Evolutionary conservation across 2,888 invertebrate species (phyloP).

Genomic region (Odontomyia ornata): DNA sequence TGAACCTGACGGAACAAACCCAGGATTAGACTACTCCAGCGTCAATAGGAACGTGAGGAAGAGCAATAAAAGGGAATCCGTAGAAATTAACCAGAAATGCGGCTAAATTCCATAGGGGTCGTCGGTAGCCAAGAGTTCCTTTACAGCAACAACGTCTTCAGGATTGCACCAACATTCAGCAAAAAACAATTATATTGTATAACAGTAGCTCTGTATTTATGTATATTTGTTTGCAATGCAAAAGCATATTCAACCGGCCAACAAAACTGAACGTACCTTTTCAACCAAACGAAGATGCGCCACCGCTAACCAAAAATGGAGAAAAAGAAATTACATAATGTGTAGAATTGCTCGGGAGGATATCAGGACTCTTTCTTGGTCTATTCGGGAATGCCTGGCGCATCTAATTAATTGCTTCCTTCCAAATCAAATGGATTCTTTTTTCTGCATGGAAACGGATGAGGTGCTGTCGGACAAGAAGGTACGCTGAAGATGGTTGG

Average conservation of each 20-base stretch:
- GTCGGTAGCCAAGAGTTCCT: not conserved
- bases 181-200: slow-evolving; percentile 5
- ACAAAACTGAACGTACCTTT: not conserved
- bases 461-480: not conserved
- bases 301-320: not conserved
- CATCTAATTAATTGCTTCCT: slow-evolving; percentile 48
- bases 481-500: not conserved
- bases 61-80: slow-evolving; percentile 41
- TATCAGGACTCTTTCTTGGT: too few relatives aligned
- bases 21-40: not conserved
- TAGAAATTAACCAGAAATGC: slow-evolving; percentile 44
- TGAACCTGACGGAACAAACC: slow-evolving; percentile 16
- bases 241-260: not conserved
- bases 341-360: not conserved
- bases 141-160: not conserved
- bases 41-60: not conserved
- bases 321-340: not conserved
- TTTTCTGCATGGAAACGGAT: not conserved
- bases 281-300: slow-evolving; percentile 4
- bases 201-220: not conserved
- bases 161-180: not conserved
- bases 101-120: slow-evolving; percentile 29
- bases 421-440: slow-evolving; percentile 36
- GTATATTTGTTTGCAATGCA: not conserved
- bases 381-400: slow-evolving; percentile 15